phyloP scores from a whole-genome alignment of 2,888 invertebrate genomes.

The Eledone cirrhosa region DNA sequence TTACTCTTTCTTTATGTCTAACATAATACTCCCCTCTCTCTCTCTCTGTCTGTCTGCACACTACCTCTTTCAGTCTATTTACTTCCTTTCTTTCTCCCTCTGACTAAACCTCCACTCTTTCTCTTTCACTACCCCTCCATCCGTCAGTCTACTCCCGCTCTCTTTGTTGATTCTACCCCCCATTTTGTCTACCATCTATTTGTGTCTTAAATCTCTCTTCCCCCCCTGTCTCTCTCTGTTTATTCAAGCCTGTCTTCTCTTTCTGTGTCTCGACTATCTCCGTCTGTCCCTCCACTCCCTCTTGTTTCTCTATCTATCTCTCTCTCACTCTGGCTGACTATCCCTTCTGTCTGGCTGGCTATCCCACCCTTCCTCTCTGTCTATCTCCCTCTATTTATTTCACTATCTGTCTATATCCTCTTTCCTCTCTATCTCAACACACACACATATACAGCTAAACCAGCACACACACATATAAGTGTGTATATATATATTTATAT shows the following conservation, averaged over 20 bases:
- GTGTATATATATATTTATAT: background rate
- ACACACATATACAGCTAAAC: background rate
- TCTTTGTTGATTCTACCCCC: background rate
- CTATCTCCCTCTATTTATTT: too few species aligned
- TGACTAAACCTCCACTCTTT: background rate
- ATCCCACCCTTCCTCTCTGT: background rate
- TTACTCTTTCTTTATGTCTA: background rate
- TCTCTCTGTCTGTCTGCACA: background rate
- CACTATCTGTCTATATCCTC: background rate
- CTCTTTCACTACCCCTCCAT: background rate
- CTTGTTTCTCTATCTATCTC: background rate
- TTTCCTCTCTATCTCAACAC: background rate
- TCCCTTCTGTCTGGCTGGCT: background rate
- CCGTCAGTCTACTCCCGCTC: too few species aligned
- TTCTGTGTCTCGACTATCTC: background rate
- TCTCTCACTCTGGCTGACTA: background rate
- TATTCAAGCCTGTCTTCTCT: constrained; percentile 12
- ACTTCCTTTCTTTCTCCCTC: background rate
- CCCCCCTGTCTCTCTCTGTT: background rate
- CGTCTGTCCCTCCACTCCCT: background rate
- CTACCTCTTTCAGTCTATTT: background rate
- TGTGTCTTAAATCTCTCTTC: too few species aligned
- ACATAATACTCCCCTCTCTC: background rate
- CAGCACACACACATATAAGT: background rate
- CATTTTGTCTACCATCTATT: too few species aligned